Conservation (phyloP, 2,888 invertebrate genomes). For the Rhogogaster chlorosoma region DNA sequence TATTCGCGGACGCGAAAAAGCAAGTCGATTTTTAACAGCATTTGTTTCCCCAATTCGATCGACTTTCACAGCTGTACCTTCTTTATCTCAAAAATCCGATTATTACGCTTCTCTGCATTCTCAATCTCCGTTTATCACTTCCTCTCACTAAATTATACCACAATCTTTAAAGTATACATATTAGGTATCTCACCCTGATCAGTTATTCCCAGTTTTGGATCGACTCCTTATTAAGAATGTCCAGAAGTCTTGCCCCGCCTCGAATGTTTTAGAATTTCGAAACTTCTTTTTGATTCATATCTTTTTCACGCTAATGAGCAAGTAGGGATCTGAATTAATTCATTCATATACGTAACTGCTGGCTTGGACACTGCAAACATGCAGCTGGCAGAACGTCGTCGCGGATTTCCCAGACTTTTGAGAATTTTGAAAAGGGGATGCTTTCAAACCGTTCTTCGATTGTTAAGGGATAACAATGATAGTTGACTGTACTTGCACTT, state of each 20-base stretch:
- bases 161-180: neutral
- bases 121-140: neutral
- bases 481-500: neutral
- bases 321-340: neutral
- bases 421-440: neutral
- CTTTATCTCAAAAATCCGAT: neutral
- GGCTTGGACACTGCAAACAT: neutral
- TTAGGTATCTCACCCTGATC: neutral
- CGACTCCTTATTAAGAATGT: neutral
- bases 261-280: neutral
- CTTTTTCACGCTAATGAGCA: neutral
- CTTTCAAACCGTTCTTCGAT: neutral
- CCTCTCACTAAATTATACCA: neutral
- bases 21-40: neutral
- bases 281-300: neutral
- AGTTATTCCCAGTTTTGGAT: neutral
- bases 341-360: neutral
- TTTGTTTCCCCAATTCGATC: neutral
- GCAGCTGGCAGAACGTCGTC: neutral
- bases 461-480: neutral
- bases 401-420: constrained; percentile 20
- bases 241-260: neutral
- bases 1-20: constrained; percentile 2
- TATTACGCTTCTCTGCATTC: neutral
- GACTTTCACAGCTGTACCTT: neutral